Conservation (phyloP, 2,888 invertebrate species). For the Nematopogon swammerdamellus region DNA sequence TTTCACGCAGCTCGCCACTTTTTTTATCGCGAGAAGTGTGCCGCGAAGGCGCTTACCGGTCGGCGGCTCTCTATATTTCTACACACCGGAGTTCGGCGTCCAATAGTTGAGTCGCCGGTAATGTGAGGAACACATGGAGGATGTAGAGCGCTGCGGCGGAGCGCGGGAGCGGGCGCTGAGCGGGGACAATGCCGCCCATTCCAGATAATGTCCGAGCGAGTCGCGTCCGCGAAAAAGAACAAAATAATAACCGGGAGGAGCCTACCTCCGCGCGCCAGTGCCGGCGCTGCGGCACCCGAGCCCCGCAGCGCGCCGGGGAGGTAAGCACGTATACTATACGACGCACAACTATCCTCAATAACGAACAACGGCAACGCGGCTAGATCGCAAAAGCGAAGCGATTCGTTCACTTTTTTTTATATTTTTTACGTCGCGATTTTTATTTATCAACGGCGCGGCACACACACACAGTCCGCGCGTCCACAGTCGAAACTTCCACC, state of each 20-base stretch:
- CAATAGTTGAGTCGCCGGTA: too few species aligned
- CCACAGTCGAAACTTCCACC: conserved; percentile 41
- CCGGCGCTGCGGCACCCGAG: too few species aligned
- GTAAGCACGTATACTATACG: not conserved
- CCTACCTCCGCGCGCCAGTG: not conserved
- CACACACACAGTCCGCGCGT: conserved; percentile 50
- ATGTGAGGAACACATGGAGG: too few species aligned
- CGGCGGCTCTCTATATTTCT: too few species aligned
- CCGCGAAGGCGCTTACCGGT: too few species aligned
- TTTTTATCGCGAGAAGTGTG: too few species aligned
- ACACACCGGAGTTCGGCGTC: too few species aligned
- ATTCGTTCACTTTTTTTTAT: conserved; percentile 28
- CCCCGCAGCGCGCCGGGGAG: not conserved
- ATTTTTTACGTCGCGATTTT: conserved; percentile 22
- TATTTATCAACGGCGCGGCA: conserved; percentile 44
- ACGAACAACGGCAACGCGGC: not conserved
- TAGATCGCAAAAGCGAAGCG: conserved; percentile 2
- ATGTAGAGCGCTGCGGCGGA: not conserved
- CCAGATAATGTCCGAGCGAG: not conserved
- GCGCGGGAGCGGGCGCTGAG: not conserved
- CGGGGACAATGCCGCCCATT: not conserved
- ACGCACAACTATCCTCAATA: not conserved
- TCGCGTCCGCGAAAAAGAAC: not conserved
- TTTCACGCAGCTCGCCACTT: too few species aligned
- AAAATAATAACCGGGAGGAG: not conserved